Evolutionary conservation across 2,113 vertebrate species (phyloP).

Genomic region (Proteles cristata): DNA sequence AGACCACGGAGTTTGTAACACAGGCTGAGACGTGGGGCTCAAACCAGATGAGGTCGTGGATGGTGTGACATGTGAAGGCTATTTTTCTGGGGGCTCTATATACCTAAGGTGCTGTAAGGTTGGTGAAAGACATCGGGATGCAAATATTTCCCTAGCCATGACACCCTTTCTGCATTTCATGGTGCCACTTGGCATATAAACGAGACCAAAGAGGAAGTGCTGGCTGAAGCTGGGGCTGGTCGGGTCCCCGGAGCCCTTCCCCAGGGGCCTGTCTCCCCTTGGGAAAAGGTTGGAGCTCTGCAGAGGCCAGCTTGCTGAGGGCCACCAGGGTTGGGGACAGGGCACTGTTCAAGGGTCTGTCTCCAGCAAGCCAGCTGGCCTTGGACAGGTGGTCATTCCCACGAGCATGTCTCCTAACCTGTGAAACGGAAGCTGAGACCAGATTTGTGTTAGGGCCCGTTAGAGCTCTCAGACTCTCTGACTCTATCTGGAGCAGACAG

Average conservation of each 20-base stretch:
- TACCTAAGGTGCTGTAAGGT: background rate
- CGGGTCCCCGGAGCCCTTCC: background rate
- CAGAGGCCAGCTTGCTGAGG: background rate
- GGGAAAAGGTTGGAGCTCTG: background rate
- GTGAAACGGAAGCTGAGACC: background rate
- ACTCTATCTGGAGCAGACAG: rapidly evolving
- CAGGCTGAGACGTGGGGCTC: background rate
- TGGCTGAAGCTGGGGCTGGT: background rate
- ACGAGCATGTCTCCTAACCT: background rate
- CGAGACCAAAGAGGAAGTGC: background rate
- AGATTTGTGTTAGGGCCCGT: rapidly evolving
- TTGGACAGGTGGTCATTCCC: background rate
- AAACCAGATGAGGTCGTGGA: background rate
- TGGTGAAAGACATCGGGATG: background rate
- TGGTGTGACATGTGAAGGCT: rapidly evolving
- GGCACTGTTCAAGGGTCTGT: background rate
- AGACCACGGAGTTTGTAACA: background rate
- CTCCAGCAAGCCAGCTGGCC: background rate
- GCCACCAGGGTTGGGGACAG: background rate
- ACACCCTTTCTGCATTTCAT: background rate
- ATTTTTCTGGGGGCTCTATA: background rate
- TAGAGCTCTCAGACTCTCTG: background rate
- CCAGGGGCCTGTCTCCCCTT: background rate
- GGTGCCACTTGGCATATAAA: background rate
- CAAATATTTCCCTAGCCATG: background rate